Percentiles rank a stretch among this genome's conserved stretches.
Evolutionary conservation across 2,888 invertebrate species (phyloP).

Genomic region (Lasioglossum morio): DNA sequence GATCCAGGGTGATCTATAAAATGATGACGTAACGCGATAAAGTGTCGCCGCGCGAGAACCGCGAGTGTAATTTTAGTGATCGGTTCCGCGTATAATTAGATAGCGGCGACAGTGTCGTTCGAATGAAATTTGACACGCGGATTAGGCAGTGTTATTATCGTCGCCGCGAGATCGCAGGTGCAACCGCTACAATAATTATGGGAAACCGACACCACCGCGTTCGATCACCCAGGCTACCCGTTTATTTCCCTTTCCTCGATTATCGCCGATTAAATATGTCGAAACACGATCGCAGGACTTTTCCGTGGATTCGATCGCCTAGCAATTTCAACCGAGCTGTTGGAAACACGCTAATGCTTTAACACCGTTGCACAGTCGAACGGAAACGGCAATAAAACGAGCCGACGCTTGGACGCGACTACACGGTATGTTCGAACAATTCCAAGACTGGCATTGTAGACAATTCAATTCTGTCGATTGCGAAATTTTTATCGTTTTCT

Average conservation of each 20-base stretch:
- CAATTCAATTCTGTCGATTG: too few relatives aligned
- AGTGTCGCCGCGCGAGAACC: constrained; percentile 2
- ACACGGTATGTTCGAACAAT: too few relatives aligned
- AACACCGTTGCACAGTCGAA: not conserved
- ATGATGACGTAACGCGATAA: constrained; percentile 28
- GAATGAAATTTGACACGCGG: constrained; percentile 54
- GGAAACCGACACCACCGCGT: constrained; percentile 47
- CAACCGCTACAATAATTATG: constrained; percentile 46
- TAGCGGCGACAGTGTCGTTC: constrained; percentile 32
- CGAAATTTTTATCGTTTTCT: too few relatives aligned
- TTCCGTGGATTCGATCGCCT: not conserved
- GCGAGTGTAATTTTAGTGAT: constrained; percentile 23
- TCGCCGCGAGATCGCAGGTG: constrained; percentile 38
- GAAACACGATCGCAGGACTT: constrained; percentile 37
- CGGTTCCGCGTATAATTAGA: constrained; percentile 48
- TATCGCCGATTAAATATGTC: constrained; percentile 51
- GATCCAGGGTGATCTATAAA: constrained; percentile 8
- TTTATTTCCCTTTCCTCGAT: constrained; percentile 16
- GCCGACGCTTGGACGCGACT: not conserved
- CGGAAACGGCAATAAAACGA: not conserved
- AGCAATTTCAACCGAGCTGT: constrained; percentile 22
- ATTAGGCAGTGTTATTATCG: constrained; percentile 41
- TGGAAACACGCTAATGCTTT: not conserved
- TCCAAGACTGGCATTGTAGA: too few relatives aligned
- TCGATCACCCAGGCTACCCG: not conserved